Evolutionary conservation across 2,797 vertebrate genomes (phyloP).

Genomic region (Hozukius guyotensis): DNA sequence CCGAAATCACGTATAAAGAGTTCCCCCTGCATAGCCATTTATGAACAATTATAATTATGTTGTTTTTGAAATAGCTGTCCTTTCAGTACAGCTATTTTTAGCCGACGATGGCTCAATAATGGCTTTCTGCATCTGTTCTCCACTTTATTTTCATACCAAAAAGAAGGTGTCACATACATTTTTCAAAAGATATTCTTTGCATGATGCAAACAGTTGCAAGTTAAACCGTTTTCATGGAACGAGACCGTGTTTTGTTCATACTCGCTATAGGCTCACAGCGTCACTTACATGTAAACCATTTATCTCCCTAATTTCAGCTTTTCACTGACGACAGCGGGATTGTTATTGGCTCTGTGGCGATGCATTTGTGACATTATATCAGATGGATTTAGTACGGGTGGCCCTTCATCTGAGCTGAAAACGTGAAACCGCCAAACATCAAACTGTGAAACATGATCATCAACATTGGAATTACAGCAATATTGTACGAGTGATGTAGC

Average conservation of each 20-base stretch:
- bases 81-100: background rate
- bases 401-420: background rate
- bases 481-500: conserved; percentile 32
- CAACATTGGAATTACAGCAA: conserved; percentile 16
- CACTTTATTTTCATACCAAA: background rate
- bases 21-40: background rate
- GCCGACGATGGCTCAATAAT: background rate
- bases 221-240: background rate
- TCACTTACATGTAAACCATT: background rate
- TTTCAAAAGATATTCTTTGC: background rate
- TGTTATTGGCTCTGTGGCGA: background rate
- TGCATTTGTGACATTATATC: conserved; percentile 5
- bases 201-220: conserved; percentile 7
- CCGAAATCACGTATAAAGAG: background rate
- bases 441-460: conserved; percentile 34
- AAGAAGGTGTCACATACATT: background rate
- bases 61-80: background rate
- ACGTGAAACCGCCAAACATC: conserved; percentile 26
- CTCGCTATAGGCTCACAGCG: background rate
- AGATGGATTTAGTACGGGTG: background rate
- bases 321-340: background rate
- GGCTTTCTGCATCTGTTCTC: background rate
- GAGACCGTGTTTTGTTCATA: background rate
- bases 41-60: background rate
- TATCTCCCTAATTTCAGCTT: conserved; percentile 1